A percentile compares a stretch with the other conserved stretches of the same genome.
phyloP scores from a whole-genome alignment of 1,140 invertebrate genomes.

The Drosophila malerkotliana region DNA sequence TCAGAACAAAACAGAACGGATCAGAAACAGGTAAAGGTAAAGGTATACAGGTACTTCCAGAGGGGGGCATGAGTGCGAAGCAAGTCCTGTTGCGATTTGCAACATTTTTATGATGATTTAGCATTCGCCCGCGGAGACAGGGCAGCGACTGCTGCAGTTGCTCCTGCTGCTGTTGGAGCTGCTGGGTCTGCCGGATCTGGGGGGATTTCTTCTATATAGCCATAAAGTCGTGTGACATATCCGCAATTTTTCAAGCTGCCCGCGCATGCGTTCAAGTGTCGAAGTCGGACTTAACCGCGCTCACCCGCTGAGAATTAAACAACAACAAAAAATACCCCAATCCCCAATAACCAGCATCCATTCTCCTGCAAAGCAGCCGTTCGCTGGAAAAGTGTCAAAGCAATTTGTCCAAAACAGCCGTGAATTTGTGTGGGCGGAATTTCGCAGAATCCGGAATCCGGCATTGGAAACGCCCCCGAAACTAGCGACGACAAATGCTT shows the following conservation, averaged over 20 bases:
- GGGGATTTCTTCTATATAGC: slow-evolving; percentile 56
- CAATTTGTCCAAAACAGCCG: slow-evolving; percentile 47
- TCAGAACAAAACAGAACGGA: slow-evolving; percentile 15
- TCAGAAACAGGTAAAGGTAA: slow-evolving; percentile 13
- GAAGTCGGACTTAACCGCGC: slow-evolving; percentile 58
- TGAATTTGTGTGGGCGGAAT: slow-evolving; percentile 49
- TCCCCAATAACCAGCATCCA: not conserved
- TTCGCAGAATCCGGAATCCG: slow-evolving; percentile 61
- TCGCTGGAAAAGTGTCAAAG: slow-evolving; percentile 69
- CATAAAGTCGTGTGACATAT: slow-evolving; percentile 83
- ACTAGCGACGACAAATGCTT: slow-evolving; percentile 75
- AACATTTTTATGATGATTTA: slow-evolving; percentile 77
- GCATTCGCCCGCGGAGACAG: slow-evolving; percentile 60
- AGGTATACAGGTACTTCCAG: not conserved
- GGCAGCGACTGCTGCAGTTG: slow-evolving; percentile 41
- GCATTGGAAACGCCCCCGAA: slow-evolving; percentile 33
- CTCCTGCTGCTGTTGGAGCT: not conserved
- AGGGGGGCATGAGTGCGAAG: slow-evolving; percentile 1
- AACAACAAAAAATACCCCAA: not conserved
- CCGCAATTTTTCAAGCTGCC: slow-evolving; percentile 78
- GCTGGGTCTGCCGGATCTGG: slow-evolving; percentile 1
- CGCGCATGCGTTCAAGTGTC: slow-evolving; percentile 68
- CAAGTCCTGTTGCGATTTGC: slow-evolving; percentile 70
- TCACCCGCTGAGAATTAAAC: slow-evolving; percentile 58
- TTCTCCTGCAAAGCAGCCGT: slow-evolving; percentile 18